phyloP scores from a whole-genome alignment of 2,888 invertebrate species.

The Theodoxus fluviatilis region DNA sequence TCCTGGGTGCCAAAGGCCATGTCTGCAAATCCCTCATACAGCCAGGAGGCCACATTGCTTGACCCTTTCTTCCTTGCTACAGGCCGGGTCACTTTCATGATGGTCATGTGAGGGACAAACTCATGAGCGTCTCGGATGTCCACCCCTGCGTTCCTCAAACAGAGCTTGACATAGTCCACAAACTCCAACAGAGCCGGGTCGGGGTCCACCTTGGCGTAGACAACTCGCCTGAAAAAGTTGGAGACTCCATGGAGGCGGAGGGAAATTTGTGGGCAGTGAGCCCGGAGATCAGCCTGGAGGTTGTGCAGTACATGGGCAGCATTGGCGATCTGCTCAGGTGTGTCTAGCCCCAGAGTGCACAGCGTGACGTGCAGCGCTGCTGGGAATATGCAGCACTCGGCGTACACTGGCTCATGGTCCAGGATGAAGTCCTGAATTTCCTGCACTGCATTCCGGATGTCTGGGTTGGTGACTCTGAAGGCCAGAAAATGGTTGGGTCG shows the following conservation, averaged over 20 bases:
- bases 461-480: conserved; percentile 57
- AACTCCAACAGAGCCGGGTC: conserved; percentile 55
- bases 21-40: conserved; percentile 58
- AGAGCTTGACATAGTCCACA: conserved; percentile 53
- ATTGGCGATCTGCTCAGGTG: conserved; percentile 49
- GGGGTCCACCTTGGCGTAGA: conserved; percentile 62
- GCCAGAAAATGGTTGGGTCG: conserved; percentile 66
- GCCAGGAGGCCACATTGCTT: conserved; percentile 55
- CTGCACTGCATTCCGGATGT: conserved; percentile 46
- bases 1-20: conserved; percentile 59
- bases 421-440: conserved; percentile 59
- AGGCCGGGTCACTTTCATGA: conserved; percentile 64
- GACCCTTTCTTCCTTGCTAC: conserved; percentile 52
- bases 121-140: conserved; percentile 64
- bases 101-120: conserved; percentile 66
- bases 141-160: conserved; percentile 54
- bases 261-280: conserved; percentile 41
- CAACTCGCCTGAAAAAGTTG: conserved; percentile 63
- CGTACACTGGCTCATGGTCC: conserved; percentile 57
- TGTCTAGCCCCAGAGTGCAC: conserved; percentile 62
- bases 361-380: conserved; percentile 64
- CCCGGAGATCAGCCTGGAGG: conserved; percentile 40
- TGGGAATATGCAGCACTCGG: conserved; percentile 57
- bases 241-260: conserved; percentile 56
- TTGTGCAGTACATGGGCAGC: conserved; percentile 46